A percentile compares a stretch with the other conserved stretches of the same genome.
Evolutionary conservation across 2,888 invertebrate genomes (phyloP).

Genomic region (Conus canariensis): DNA sequence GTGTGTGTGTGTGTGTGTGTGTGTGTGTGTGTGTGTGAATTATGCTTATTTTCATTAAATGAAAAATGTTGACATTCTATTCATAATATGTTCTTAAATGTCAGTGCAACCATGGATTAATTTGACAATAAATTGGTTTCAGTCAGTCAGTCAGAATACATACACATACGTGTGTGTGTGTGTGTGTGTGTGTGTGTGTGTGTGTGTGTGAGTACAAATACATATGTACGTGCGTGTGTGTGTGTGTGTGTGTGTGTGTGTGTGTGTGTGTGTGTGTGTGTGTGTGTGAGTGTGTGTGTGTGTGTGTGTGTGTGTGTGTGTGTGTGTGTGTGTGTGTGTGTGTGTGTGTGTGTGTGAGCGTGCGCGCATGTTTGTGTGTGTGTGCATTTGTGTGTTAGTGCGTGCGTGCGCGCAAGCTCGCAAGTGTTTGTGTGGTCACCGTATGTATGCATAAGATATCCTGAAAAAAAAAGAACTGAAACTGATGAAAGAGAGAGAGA

Average conservation of each 20-base stretch:
- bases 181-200: conserved; percentile 10
- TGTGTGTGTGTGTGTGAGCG: neutral
- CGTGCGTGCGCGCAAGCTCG: neutral
- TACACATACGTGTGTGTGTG: too few relatives aligned
- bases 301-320: neutral
- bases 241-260: neutral
- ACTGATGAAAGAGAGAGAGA: too few relatives aligned
- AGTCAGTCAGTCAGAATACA: too few relatives aligned
- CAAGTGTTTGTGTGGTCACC: too few relatives aligned
- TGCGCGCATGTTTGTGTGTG: neutral
- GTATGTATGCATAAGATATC: too few relatives aligned
- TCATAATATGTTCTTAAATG: too few relatives aligned
- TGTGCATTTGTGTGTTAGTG: neutral
- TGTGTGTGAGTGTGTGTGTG: neutral
- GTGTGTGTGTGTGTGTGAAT: too few relatives aligned
- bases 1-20: neutral
- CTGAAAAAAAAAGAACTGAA: too few relatives aligned
- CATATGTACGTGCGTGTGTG: neutral
- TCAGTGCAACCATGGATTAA: too few relatives aligned
- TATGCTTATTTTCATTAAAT: too few relatives aligned
- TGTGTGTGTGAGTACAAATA: neutral
- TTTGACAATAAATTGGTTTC: too few relatives aligned
- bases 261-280: conserved; percentile 7
- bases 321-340: neutral
- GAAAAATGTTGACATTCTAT: too few relatives aligned